phyloP scores from a whole-genome alignment of 2,113 vertebrate genomes.

The Xyrauchen texanus region DNA sequence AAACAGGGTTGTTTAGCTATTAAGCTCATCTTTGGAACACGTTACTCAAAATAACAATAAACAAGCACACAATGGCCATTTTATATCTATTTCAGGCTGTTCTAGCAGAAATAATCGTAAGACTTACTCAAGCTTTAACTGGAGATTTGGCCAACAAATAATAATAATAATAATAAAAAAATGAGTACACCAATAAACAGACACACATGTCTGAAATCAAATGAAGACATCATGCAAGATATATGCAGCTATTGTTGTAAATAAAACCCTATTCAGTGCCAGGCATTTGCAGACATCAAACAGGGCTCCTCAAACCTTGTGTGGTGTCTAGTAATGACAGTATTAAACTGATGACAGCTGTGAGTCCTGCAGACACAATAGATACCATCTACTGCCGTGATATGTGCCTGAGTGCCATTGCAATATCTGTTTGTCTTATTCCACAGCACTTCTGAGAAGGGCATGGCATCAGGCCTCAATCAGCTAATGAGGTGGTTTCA shows the following conservation, averaged over 20 bases:
- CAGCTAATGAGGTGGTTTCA: slow-evolving; percentile 47
- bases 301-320: neutral
- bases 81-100: neutral
- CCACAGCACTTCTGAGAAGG: slow-evolving; percentile 7
- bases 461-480: slow-evolving; percentile 14
- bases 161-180: too few relatives aligned
- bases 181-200: too few relatives aligned
- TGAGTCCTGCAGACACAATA: too few relatives aligned
- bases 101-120: neutral
- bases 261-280: neutral
- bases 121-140: neutral
- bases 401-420: neutral
- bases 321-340: neutral
- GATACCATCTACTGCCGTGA: neutral
- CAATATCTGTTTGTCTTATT: neutral
- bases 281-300: neutral
- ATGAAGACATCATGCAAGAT: neutral
- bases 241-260: neutral
- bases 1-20: neutral
- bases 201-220: too few relatives aligned
- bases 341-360: neutral
- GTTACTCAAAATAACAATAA: neutral
- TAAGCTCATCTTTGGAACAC: neutral
- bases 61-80: neutral
- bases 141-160: too few relatives aligned